These are phyloP conservation scores for Melanerpes formicivorus DNA, from an alignment of 2,113 vertebrate genomes.

Conservation along the genomic window DNA sequence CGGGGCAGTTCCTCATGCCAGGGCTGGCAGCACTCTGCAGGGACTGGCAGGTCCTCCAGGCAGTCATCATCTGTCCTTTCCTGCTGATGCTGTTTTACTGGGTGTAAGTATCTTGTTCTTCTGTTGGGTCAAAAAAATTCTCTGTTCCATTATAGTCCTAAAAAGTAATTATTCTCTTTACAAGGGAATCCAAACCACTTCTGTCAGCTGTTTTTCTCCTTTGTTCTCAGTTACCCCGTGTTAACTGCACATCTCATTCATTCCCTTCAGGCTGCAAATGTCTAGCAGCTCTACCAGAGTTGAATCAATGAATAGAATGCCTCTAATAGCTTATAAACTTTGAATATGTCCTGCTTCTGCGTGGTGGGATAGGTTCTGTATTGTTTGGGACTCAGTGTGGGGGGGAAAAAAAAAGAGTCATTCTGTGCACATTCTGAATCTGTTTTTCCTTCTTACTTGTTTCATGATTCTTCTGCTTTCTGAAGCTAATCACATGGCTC, in stretches of 20 bases:
- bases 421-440: not conserved
- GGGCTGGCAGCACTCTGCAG: conserved; percentile 91
- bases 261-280: not conserved
- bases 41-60: conserved; percentile 96
- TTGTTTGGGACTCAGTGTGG: not conserved
- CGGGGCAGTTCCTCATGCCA: conserved; percentile 93
- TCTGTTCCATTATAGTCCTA: not conserved
- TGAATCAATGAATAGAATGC: not conserved
- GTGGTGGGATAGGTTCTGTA: not conserved
- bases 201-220: not conserved
- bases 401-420: not conserved
- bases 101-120: conserved; percentile 83
- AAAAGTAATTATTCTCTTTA: not conserved
- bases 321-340: not conserved
- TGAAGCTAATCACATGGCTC: not conserved
- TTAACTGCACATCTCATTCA: not conserved
- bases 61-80: conserved; percentile 94
- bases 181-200: not conserved
- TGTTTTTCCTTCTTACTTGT: not conserved
- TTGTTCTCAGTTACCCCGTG: not conserved
- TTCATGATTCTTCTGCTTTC: not conserved
- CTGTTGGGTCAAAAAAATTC: not conserved
- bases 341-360: not conserved
- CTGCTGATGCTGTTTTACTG: conserved; percentile 93
- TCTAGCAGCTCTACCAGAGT: not conserved